These are phyloP conservation scores for Pyrrhosoma nymphula DNA, from an alignment of 2,888 invertebrate genomes.

Conservation along the genomic window DNA sequence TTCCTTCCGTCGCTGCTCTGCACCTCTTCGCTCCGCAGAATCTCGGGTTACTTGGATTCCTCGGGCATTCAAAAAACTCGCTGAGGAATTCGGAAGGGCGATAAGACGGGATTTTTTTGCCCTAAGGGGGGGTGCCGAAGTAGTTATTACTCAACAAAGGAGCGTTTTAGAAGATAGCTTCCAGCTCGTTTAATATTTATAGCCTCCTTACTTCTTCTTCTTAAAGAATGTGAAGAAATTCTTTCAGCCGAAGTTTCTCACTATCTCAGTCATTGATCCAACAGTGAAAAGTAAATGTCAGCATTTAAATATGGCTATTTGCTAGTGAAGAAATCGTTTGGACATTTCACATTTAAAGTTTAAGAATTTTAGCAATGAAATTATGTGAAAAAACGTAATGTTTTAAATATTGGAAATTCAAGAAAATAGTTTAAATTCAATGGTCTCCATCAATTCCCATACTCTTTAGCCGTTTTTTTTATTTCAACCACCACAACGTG, in stretches of 20 bases:
- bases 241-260: neutral
- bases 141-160: neutral
- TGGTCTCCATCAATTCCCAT: too few relatives aligned
- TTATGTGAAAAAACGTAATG: too few relatives aligned
- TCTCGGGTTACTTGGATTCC: neutral
- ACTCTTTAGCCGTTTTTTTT: too few relatives aligned
- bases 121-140: neutral
- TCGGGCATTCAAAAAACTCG: neutral
- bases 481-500: too few relatives aligned
- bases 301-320: neutral
- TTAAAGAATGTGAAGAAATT: neutral
- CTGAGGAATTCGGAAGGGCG: neutral
- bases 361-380: neutral
- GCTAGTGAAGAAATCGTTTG: neutral
- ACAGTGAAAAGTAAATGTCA: neutral
- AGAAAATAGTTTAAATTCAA: too few relatives aligned
- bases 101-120: neutral
- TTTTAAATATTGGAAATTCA: too few relatives aligned
- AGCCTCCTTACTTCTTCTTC: neutral
- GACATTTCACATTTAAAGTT: neutral
- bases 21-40: neutral
- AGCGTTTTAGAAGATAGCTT: neutral
- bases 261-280: neutral
- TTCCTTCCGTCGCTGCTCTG: too few relatives aligned
- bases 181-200: constrained; percentile 5